Evolutionary conservation across 2,888 invertebrate species (phyloP), one percentile per base, ranked within the genome.

Genomic region (Kryphioiulus occultus): DNA sequence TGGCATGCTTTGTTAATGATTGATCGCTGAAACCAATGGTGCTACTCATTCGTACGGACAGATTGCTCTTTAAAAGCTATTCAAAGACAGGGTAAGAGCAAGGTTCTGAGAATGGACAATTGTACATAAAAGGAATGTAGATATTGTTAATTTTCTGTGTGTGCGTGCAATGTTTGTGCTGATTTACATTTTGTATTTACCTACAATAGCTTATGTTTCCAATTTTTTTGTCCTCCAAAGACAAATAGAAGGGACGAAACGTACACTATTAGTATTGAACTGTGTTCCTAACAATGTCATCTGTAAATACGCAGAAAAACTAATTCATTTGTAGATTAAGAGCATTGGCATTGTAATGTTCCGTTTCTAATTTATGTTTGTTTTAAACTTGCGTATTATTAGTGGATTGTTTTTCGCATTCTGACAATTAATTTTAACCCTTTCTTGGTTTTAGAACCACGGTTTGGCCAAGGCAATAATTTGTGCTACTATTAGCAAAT

Each of bases 51-150:
- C 78, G 15, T 30, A 78, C 78, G 30, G 78, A 78, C 30, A 30
- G 78, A 78, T 78, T 78, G 78, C 78, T 78, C 78, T 78, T 78
- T 78, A 78, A 78, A 78, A 78, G 78, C 26, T 78, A 78, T 78
- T 26, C 78, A 78, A 68, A 78, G 78, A 78, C 78, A 78, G 78
- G 78, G 78, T 78, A 78, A 78, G 78, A 78, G 78, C 78, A 78
- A 78, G 30, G 78, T 30, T 78, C 78, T 78, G 78, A 78, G 78
- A 78, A 78, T 78, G 78, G 78, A 30, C 78, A 78, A 26, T 26
- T 78, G 78, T 78, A 78, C 30, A 78, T 78, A 78, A 0, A 26
- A 30, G 30, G 78, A 78, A 30, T 78, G 78, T 78, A 78, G 68
- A 68, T 68, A 78, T 78, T 30, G 78, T 78, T 78, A 78, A 78